Evolutionary conservation across 2,113 vertebrate genomes (phyloP).

Genomic region (Chaetodon auriga): DNA sequence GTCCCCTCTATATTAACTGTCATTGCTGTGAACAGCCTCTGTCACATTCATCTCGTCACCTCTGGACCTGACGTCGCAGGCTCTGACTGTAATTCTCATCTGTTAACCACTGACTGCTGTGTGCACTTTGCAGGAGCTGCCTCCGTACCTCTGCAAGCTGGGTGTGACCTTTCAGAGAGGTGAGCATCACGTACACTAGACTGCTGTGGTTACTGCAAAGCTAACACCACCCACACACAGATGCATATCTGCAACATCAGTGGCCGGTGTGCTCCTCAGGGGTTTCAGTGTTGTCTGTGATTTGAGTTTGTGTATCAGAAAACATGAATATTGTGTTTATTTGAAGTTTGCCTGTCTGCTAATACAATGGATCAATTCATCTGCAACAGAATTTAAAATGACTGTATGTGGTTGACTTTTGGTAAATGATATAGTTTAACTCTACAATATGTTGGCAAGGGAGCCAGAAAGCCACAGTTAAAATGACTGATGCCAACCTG

Average conservation of each 20-base stretch:
- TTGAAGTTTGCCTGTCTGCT: neutral
- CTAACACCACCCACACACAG: neutral
- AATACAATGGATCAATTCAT: neutral
- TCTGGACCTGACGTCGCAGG: neutral
- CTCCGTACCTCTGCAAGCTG: constrained; percentile 92
- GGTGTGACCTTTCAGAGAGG: constrained; percentile 96
- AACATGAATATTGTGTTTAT: neutral
- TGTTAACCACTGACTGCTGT: constrained; percentile 44
- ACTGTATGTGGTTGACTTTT: neutral
- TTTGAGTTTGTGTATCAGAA: neutral
- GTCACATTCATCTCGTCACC: neutral
- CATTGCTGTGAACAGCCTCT: neutral
- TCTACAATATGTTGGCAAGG: neutral
- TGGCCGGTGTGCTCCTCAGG: neutral
- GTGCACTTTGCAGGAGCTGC: constrained; percentile 90
- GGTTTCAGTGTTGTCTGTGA: neutral
- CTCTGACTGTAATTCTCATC: neutral
- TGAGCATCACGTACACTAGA: constrained; percentile 68
- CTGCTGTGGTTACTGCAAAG: neutral
- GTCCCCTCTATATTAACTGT: neutral
- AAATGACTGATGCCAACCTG: neutral
- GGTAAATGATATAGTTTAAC: neutral
- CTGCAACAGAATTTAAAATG: neutral
- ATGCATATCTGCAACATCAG: neutral
- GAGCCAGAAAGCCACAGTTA: neutral